Evolutionary conservation across 2,888 invertebrate species (phyloP).

Genomic region (Phengaris alcon): DNA sequence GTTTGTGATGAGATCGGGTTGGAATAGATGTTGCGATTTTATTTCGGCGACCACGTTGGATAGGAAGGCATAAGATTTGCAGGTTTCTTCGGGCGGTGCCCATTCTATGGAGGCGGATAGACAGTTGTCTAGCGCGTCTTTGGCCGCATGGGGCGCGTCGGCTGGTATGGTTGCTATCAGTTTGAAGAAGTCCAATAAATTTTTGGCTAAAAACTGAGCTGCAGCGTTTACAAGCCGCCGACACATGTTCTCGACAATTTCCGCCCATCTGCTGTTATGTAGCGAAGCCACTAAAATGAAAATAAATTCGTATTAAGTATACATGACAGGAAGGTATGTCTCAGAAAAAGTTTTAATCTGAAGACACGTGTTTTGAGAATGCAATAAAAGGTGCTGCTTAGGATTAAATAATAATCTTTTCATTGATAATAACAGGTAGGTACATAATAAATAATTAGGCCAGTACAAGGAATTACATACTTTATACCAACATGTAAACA

Average conservation of each 20-base stretch:
- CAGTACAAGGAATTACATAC: too few species aligned
- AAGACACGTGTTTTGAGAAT: too few species aligned
- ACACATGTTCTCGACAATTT: constrained; percentile 87
- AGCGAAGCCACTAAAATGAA: constrained; percentile 80
- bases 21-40: constrained; percentile 44
- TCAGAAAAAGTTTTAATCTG: too few species aligned
- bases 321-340: too few species aligned
- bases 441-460: too few species aligned
- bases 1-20: constrained; percentile 51
- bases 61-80: constrained; percentile 84
- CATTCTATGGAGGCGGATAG: constrained; percentile 88
- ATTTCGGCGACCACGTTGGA: constrained; percentile 48
- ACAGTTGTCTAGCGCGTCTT: constrained; percentile 84
- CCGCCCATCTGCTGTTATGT: constrained; percentile 91
- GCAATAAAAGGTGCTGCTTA: too few species aligned
- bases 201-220: constrained; percentile 87
- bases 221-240: constrained; percentile 89
- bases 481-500: too few species aligned
- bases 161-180: constrained; percentile 74
- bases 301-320: background rate
- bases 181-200: constrained; percentile 87
- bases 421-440: too few species aligned
- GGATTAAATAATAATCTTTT: too few species aligned
- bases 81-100: constrained; percentile 89
- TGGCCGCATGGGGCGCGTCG: constrained; percentile 47